Evolutionary conservation across 2,113 vertebrate species (phyloP).

Genomic region (Cercocebus atys): DNA sequence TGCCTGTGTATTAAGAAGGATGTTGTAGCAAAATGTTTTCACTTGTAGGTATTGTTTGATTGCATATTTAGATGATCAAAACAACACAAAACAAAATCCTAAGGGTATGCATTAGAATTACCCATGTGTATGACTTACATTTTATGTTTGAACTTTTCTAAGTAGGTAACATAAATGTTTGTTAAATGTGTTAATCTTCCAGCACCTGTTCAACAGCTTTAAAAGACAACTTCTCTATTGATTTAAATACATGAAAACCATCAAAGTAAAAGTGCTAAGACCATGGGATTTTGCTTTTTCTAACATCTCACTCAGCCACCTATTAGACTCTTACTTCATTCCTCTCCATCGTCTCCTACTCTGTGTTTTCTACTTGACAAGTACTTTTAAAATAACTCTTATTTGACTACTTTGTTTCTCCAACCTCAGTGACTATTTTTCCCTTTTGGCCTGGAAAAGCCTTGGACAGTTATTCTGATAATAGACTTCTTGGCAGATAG

Average conservation of each 20-base stretch:
- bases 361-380: background rate
- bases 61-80: background rate
- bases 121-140: background rate
- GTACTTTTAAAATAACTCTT: background rate
- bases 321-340: background rate
- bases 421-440: background rate
- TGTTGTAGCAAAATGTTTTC: background rate
- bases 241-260: slow-evolving; percentile 32
- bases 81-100: background rate
- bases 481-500: slow-evolving; percentile 24
- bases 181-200: background rate
- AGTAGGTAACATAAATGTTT: background rate
- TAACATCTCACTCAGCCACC: background rate
- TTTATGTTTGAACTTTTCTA: slow-evolving; percentile 27
- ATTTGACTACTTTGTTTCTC: background rate
- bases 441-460: background rate
- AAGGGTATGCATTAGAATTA: background rate
- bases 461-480: slow-evolving; percentile 43
- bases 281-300: background rate
- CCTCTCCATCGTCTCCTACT: background rate
- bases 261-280: background rate
- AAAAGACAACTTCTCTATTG: background rate
- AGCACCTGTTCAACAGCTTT: background rate
- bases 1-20: background rate
- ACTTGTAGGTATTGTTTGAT: background rate